Percentiles rank a stretch among this genome's conserved stretches.
phyloP scores from a whole-genome alignment of 2,888 invertebrate genomes.

The Fissipunctia ypsillon region DNA sequence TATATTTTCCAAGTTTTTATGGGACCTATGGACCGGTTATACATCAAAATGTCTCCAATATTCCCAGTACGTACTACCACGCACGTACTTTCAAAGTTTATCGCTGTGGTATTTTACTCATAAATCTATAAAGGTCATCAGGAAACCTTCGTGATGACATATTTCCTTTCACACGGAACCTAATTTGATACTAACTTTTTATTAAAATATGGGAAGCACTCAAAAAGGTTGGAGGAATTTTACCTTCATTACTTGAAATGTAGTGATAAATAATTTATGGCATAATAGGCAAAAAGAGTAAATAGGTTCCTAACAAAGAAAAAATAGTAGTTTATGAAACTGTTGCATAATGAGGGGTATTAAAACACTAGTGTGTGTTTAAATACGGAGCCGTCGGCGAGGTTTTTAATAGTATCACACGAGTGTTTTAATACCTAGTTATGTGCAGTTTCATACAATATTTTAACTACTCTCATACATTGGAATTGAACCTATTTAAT shows the following conservation, averaged over 20 bases:
- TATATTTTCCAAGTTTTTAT: constrained; percentile 7
- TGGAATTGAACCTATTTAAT: too few species aligned
- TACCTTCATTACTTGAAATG: constrained; percentile 13
- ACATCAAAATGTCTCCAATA: constrained; percentile 51
- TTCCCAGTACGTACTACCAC: constrained; percentile 36
- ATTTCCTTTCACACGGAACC: constrained; percentile 41
- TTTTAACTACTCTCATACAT: too few species aligned
- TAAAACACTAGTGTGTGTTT: too few species aligned
- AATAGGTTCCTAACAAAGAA: too few species aligned
- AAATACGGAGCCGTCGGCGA: too few species aligned
- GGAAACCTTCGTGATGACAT: constrained; percentile 38
- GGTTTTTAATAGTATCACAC: too few species aligned
- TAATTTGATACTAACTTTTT: constrained; percentile 44
- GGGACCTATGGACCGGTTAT: constrained; percentile 8
- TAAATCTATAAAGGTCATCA: constrained; percentile 59
- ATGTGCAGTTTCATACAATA: too few species aligned
- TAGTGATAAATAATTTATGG: constrained; percentile 28
- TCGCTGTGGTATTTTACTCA: constrained; percentile 51
- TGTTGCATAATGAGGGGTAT: too few species aligned
- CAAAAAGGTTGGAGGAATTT: constrained; percentile 26
- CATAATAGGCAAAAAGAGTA: too few species aligned
- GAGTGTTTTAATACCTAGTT: too few species aligned
- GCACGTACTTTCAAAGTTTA: constrained; percentile 58
- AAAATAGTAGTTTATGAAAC: too few species aligned
- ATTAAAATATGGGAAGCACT: constrained; percentile 38